phyloP scores from a whole-genome alignment of 2,888 invertebrate species.

The Bimastos eiseni region DNA sequence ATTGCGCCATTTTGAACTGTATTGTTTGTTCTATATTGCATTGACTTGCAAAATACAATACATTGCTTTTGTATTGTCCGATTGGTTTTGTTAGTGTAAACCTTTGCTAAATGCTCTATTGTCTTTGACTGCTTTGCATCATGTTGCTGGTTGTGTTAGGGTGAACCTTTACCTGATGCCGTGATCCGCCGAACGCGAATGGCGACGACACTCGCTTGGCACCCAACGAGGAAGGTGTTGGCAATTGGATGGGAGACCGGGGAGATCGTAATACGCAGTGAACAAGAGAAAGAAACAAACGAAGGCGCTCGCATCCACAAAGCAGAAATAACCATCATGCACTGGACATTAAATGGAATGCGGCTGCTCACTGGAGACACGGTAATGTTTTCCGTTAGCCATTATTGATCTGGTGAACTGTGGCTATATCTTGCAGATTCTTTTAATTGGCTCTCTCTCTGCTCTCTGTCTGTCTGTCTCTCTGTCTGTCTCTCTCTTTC shows the following conservation, averaged over 20 bases:
- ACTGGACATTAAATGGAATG: constrained; percentile 79
- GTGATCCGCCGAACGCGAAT: constrained; percentile 52
- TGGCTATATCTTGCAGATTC: not conserved
- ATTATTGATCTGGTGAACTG: not conserved
- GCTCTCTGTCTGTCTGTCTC: too few species aligned
- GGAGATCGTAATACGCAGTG: constrained; percentile 81
- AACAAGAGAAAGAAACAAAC: constrained; percentile 61
- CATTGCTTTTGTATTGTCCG: too few species aligned
- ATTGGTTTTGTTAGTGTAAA: too few species aligned
- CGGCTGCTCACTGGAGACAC: constrained; percentile 84
- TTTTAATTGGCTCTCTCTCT: too few species aligned
- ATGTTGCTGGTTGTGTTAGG: constrained; percentile 47
- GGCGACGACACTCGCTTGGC: constrained; percentile 71
- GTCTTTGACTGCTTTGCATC: not conserved
- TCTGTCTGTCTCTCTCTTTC: too few species aligned
- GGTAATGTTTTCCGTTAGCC: constrained; percentile 63
- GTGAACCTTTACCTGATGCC: constrained; percentile 53
- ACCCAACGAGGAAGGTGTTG: constrained; percentile 79
- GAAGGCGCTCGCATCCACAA: constrained; percentile 68
- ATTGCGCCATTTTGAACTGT: too few species aligned
- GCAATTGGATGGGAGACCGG: constrained; percentile 92
- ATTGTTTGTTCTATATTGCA: too few species aligned
- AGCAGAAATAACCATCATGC: constrained; percentile 66
- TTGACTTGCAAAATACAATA: too few species aligned
- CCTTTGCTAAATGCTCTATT: not conserved